These are phyloP conservation scores for Acipenser transmontanus DNA, from an alignment of 2,797 vertebrate genomes.

Conservation along the genomic window DNA sequence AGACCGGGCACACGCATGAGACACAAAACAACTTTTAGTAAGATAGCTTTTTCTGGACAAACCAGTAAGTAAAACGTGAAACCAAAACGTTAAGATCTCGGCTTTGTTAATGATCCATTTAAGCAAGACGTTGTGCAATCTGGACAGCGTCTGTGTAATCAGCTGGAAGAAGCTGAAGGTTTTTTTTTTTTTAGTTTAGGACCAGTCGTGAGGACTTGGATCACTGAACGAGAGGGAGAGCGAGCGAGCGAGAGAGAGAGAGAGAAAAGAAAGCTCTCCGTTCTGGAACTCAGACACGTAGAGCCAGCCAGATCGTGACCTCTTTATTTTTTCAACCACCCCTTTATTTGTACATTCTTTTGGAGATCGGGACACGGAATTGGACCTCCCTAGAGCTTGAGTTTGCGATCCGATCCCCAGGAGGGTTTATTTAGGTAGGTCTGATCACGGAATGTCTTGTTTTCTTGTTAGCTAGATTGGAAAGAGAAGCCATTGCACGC, in stretches of 20 bases:
- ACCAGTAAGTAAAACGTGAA: slow-evolving; percentile 59
- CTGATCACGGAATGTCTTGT: slow-evolving; percentile 37
- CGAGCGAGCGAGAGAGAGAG: slow-evolving; percentile 52
- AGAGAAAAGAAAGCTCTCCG: slow-evolving; percentile 49
- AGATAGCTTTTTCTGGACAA: slow-evolving; percentile 57
- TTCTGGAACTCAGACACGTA: slow-evolving; percentile 42
- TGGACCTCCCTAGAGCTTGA: slow-evolving; percentile 41
- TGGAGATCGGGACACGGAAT: slow-evolving; percentile 58
- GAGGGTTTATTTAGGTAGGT: slow-evolving; percentile 48
- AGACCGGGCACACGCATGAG: slow-evolving; percentile 93
- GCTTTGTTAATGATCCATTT: slow-evolving; percentile 51
- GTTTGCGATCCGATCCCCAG: slow-evolving; percentile 31
- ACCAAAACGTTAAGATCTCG: slow-evolving; percentile 43
- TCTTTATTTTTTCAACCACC: slow-evolving; percentile 39
- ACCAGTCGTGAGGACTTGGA: slow-evolving; percentile 55
- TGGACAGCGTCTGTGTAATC: slow-evolving; percentile 64
- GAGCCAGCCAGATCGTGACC: slow-evolving; percentile 59
- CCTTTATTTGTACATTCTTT: slow-evolving; percentile 35
- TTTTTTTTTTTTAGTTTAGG: slow-evolving; percentile 43
- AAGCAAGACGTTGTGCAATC: slow-evolving; percentile 54
- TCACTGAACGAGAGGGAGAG: slow-evolving; percentile 45
- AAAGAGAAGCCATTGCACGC: slow-evolving; percentile 88
- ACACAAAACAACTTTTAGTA: slow-evolving; percentile 85
- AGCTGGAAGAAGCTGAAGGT: slow-evolving; percentile 59
- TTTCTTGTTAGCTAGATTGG: slow-evolving; percentile 57